phyloP scores from a whole-genome alignment of 2,888 invertebrate genomes.

The Eudasyphora cyanicolor region DNA sequence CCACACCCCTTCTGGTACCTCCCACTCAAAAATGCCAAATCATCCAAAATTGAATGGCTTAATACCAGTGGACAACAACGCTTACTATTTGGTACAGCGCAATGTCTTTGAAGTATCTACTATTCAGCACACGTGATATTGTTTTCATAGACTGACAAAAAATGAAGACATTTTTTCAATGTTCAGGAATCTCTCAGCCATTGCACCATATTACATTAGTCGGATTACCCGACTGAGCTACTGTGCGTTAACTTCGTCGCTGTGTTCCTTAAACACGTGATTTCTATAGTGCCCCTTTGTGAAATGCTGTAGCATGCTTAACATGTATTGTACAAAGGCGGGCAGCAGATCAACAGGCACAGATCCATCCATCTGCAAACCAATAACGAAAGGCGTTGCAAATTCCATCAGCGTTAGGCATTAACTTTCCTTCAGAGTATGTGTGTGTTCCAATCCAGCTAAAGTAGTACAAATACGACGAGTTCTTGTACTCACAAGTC shows the following conservation, averaged over 20 bases:
- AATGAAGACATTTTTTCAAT: too few species aligned
- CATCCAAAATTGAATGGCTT: too few species aligned
- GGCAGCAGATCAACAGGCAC: neutral
- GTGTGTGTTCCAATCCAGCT: neutral
- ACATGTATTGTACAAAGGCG: neutral
- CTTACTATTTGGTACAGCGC: too few species aligned
- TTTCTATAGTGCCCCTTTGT: neutral
- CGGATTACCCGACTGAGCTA: too few species aligned
- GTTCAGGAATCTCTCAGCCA: too few species aligned
- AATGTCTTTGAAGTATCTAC: too few species aligned
- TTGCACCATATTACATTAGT: too few species aligned
- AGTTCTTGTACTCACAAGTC: slow-evolving; percentile 45
- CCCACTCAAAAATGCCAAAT: too few species aligned
- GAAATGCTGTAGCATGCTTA: neutral
- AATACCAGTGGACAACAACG: too few species aligned
- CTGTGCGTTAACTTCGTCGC: neutral
- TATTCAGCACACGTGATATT: too few species aligned
- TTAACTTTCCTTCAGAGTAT: neutral
- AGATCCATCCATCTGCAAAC: neutral
- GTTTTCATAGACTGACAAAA: too few species aligned
- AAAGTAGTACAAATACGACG: neutral
- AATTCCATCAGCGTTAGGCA: slow-evolving; percentile 54
- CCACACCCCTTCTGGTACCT: too few species aligned
- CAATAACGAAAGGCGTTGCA: slow-evolving; percentile 53
- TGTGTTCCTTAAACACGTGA: slow-evolving; percentile 5